Conservation (phyloP, 2,113 vertebrate genomes). For the Menura novaehollandiae region DNA sequence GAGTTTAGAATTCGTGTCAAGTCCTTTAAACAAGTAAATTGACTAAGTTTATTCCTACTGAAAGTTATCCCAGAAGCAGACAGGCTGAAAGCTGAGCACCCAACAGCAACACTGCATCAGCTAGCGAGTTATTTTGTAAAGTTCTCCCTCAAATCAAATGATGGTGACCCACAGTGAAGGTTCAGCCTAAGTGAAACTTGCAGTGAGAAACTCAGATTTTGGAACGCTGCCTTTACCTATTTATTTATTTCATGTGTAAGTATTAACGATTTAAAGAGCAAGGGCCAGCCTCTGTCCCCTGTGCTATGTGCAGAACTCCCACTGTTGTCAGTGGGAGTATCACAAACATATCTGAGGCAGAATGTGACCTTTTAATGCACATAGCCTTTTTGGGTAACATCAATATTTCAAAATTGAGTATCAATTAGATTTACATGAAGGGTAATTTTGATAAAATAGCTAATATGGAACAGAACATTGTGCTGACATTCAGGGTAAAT, state of each 20-base stretch:
- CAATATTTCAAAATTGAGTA: constrained; percentile 7
- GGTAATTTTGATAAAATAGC: background rate
- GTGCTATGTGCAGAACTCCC: constrained; percentile 21
- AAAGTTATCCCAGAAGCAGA: background rate
- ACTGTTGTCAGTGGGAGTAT: constrained; percentile 30
- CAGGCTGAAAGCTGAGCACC: rapidly evolving
- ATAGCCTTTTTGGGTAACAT: background rate
- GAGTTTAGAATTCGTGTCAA: background rate
- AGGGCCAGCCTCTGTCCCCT: background rate
- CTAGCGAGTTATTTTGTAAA: background rate
- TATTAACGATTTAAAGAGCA: constrained; percentile 36
- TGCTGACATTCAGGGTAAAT: background rate
- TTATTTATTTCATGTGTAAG: background rate
- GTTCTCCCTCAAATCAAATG: background rate
- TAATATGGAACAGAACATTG: background rate
- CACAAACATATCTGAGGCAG: background rate
- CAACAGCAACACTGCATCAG: background rate
- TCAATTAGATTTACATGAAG: constrained; percentile 25
- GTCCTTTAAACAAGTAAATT: background rate
- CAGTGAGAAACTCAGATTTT: background rate
- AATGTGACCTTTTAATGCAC: constrained; percentile 8
- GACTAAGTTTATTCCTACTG: background rate
- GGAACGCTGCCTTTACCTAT: background rate
- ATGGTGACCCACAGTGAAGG: background rate
- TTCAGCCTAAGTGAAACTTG: background rate